Evolutionary conservation across 2,797 vertebrate genomes (phyloP).

Genomic region (Spizella passerina): DNA sequence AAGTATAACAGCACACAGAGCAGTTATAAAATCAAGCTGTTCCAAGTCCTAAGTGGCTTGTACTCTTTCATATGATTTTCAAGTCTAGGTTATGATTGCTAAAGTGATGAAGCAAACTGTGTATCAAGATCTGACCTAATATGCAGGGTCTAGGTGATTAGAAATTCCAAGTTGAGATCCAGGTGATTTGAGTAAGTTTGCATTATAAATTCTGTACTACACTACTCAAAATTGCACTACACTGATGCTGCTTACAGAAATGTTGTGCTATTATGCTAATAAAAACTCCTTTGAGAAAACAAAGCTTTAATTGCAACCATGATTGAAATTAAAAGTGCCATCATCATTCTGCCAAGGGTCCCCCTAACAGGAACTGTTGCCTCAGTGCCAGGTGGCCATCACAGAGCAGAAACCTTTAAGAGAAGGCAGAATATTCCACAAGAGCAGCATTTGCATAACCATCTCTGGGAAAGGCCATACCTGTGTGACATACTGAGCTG

Average conservation of each 20-base stretch:
- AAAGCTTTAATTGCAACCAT: not conserved
- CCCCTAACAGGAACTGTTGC: not conserved
- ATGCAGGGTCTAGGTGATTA: not conserved
- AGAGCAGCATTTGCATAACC: not conserved
- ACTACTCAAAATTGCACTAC: not conserved
- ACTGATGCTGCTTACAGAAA: not conserved
- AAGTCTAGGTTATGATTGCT: not conserved
- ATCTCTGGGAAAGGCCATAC: constrained; percentile 64
- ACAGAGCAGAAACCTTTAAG: not conserved
- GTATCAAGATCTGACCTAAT: not conserved
- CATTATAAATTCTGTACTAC: not conserved
- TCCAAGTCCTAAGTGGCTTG: not conserved
- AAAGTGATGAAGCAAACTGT: not conserved
- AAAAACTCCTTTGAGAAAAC: not conserved
- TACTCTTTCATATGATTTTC: not conserved
- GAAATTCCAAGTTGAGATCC: not conserved
- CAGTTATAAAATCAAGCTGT: not conserved
- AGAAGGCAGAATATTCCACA: not conserved
- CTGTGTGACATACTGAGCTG: constrained; percentile 98
- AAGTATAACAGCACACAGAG: not conserved
- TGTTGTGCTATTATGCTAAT: not conserved
- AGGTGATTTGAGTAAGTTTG: not conserved
- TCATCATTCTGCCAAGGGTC: not conserved
- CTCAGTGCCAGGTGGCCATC: not conserved
- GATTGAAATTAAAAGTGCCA: not conserved